phyloP scores from a whole-genome alignment of 2,113 vertebrate species.

The Sakesphorus luctuosus region DNA sequence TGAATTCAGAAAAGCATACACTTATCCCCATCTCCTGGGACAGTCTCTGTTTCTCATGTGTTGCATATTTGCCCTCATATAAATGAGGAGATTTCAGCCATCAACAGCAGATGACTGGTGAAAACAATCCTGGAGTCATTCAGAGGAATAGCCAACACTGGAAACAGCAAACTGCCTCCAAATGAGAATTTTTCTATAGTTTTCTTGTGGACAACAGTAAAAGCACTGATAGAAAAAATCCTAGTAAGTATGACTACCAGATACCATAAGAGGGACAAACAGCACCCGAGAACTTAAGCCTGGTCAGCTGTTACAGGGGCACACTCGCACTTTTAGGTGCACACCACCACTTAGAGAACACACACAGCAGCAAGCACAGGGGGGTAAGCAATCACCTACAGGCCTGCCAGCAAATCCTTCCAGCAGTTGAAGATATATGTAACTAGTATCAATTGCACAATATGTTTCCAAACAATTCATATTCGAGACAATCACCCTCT shows the following conservation, averaged over 20 bases:
- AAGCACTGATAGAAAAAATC: neutral
- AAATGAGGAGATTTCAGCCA: neutral
- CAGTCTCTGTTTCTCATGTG: neutral
- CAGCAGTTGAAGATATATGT: neutral
- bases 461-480: neutral
- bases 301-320: neutral
- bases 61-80: neutral
- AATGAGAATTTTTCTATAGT: neutral
- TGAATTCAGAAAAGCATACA: neutral
- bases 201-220: neutral
- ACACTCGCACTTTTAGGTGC: neutral
- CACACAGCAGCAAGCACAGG: neutral
- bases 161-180: neutral
- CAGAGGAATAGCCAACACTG: neutral
- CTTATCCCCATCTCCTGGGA: neutral
- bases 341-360: neutral
- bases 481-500: neutral
- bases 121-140: neutral
- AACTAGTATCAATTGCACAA: neutral
- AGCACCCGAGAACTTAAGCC: neutral
- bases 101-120: neutral
- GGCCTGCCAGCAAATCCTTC: neutral
- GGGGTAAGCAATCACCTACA: neutral
- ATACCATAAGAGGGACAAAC: neutral
- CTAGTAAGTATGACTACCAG: neutral